Base-by-base conservation (phyloP, 2,113 vertebrate species). In the Marmota monax region DNA sequence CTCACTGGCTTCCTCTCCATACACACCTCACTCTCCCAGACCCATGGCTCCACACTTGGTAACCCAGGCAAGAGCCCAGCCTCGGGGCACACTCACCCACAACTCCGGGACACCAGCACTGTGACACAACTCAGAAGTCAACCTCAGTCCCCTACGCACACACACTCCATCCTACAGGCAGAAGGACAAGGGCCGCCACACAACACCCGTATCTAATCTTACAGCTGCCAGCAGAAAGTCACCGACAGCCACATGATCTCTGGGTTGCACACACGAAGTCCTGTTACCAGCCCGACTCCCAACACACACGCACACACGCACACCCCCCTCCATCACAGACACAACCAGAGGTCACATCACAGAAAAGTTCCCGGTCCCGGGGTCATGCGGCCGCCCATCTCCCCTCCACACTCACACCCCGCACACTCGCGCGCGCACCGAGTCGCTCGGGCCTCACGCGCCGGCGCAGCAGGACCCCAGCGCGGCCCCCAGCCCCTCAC, bases 1-100 rank as follows among this genome's bases (percentile, higher is more conserved):
- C 0, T 2, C 18, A 12, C 22, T 8, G 6, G 4, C 13, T 2
- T 13, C 25, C 25, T 11, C 51, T 3, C 5, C 22, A 2, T 4
- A 5, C 10, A 4, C 37, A 72, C 4, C 0, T 22, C n/a, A 4
- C 12, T 32, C 61, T 13, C 6, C 23, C 27, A 27, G 29, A 14
- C 27, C 45, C 10, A 1, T 2, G 4, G 27, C 39, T 51, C 53
- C 78, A 82, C 42, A 4, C 34, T 4, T 18, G 17, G 13, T 0
- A 0, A 4, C 73, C 67, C 63, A 56, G n/a, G 48, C 23, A 67
- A 88, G n/a, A 76, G 27, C 56, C 23, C n/a, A 23, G 32, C 56
- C 37, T 45, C 45, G 1, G 3, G 13, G 16, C 18, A 61, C 65
- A 34, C 69, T 34, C 34, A 14, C 18, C 4, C 45, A 48, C 29